Base-by-base conservation (phyloP, 2,113 vertebrate species). In the Balaeniceps rex region DNA sequence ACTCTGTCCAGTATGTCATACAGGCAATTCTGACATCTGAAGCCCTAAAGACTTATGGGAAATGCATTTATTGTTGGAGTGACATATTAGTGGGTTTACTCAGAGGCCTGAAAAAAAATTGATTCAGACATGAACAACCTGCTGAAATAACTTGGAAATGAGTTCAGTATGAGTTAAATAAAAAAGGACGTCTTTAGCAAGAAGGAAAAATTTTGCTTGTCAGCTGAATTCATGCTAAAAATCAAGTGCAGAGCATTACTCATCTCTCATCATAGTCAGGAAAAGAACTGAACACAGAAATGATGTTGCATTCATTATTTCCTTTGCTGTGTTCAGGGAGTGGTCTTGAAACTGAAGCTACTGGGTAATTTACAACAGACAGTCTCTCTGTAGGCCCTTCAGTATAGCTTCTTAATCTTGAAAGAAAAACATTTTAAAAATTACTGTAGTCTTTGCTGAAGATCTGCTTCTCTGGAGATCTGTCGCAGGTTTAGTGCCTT, bases 291-390 rank as follows among this genome's bases (percentile, higher is more conserved):
- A 84, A 80, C 42, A 80, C 28, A 87, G 74, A 94, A 87, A 51
- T 94, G 8, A 49, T 94, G 57, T 79, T 79, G 28, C 83, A 76
- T 95, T 94, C 38, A 47, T 83, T 87, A 69, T 87, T 96, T 85
- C 36, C 93, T 91, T 61, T 89, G 38, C 68, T 74, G 65, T 6
- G 2, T 93, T 93, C n/a, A 85, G 38, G 74, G 87, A 91, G 28
- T 75, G 64, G 74, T 80, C 54, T 87, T 84, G 78, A 89, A 96
- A 77, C 42, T 42, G 60, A 58, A 81, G 54, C 49, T 64, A n/a
- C 63, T 77, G 66, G 19, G 26, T 76, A 74, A 85, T 94, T 95
- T 91, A 58, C 28, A 89, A 29, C 34, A 75, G 58, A 5, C 25
- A 52, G 14, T 34, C 15, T 85, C 47, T 93, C 47, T 80, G n/a